A percentile compares a stretch with the other conserved stretches of the same genome.
phyloP scores from a whole-genome alignment of 2,113 vertebrate species.

The Columba livia region DNA sequence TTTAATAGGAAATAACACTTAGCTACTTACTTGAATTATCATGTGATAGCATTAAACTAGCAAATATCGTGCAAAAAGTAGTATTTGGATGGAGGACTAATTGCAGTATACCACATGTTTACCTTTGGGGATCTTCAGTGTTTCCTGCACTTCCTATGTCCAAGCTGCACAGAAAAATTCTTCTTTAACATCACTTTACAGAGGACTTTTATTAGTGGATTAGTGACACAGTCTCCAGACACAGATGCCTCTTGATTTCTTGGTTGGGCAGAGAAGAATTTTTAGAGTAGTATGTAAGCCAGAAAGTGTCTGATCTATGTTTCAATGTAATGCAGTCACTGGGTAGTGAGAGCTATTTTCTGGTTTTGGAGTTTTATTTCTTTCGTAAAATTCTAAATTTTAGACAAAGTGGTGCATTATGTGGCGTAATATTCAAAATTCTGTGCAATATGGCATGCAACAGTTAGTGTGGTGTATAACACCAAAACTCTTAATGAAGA shows the following conservation, averaged over 20 bases:
- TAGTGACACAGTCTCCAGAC: background rate
- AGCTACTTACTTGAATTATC: background rate
- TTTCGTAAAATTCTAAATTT: background rate
- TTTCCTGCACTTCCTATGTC: slow-evolving; percentile 8
- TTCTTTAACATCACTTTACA: background rate
- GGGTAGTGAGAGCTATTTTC: background rate
- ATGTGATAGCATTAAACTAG: background rate
- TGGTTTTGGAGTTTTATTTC: background rate
- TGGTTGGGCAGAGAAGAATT: background rate
- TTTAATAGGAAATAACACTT: background rate
- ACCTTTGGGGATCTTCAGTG: slow-evolving; percentile 4
- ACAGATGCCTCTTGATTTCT: background rate
- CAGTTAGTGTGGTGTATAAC: background rate
- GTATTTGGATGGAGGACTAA: background rate
- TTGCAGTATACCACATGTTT: background rate
- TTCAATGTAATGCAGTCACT: background rate
- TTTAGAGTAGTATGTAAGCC: background rate
- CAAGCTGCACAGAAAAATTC: background rate
- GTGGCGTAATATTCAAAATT: background rate
- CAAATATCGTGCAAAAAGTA: background rate
- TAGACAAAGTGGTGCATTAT: background rate
- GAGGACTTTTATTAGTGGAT: background rate
- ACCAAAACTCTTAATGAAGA: background rate
- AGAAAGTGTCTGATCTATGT: slow-evolving; percentile 1
- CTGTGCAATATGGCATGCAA: background rate